phyloP scores from a whole-genome alignment of 2,797 vertebrate genomes.

The Coendou prehensilis region DNA sequence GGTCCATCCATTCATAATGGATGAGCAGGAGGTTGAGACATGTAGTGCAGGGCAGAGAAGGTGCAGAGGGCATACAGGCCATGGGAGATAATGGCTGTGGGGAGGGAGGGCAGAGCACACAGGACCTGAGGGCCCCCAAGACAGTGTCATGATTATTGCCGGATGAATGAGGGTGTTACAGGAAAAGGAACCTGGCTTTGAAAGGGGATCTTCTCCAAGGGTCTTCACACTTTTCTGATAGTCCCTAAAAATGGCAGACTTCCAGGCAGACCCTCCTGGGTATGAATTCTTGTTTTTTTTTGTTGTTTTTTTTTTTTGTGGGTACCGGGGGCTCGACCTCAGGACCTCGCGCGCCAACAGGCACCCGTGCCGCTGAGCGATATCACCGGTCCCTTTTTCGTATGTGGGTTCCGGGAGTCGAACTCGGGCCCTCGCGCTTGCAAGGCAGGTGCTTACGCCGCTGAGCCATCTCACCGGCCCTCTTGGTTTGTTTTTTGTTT shows the following conservation, averaged over 20 bases:
- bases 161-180: background rate
- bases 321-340: no score
- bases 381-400: no score
- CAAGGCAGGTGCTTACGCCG: no score
- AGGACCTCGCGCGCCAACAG: no score
- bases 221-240: background rate
- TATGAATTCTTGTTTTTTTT: background rate
- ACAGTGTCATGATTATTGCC: background rate
- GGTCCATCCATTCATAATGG: background rate
- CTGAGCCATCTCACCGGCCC: no score
- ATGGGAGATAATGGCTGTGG: background rate
- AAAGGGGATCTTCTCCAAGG: slow-evolving; percentile 4
- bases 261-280: background rate
- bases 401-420: no score
- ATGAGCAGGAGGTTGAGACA: background rate
- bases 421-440: no score
- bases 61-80: background rate
- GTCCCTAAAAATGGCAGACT: background rate
- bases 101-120: background rate
- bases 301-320: no score
- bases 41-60: background rate
- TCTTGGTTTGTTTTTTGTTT: background rate
- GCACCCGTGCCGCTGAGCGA: no score
- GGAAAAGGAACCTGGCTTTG: background rate
- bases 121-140: background rate